These are phyloP conservation scores for Oryzias dopingdopingensis DNA, from an alignment of 2,797 vertebrate species.

Conservation along the genomic window DNA sequence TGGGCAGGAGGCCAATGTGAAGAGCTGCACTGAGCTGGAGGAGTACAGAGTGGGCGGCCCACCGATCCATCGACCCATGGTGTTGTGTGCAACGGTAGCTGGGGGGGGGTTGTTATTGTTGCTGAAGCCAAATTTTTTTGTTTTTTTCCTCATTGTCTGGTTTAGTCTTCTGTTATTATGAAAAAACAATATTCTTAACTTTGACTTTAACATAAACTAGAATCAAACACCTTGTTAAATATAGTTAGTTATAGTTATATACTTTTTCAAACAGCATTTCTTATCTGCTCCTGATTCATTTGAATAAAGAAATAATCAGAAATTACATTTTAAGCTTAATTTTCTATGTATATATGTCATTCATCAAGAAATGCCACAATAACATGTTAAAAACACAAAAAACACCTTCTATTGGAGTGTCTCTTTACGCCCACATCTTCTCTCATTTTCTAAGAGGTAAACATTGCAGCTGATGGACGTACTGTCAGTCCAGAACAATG, in stretches of 20 bases:
- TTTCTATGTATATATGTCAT: no score
- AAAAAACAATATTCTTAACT: background rate
- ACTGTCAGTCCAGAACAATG: no score
- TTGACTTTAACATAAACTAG: background rate
- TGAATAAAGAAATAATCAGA: no score
- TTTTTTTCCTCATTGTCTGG: constrained; percentile 5
- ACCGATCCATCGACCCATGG: constrained; percentile 67
- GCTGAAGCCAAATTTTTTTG: constrained; percentile 23
- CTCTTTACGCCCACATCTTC: no score
- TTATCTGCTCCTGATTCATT: no score
- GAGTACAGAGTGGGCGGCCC: constrained; percentile 64
- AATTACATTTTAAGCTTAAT: no score
- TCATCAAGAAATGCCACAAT: no score
- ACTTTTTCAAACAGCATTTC: no score
- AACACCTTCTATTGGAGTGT: no score
- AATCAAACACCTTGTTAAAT: no score
- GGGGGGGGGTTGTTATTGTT: constrained; percentile 17
- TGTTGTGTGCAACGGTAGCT: constrained; percentile 60
- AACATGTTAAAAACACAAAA: no score
- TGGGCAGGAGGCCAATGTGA: constrained; percentile 67
- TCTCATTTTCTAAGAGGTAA: constrained; percentile 1
- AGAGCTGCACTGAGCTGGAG: constrained; percentile 62
- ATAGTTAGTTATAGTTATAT: no score
- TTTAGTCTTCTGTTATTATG: constrained; percentile 3
- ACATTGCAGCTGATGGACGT: constrained; percentile 25